phyloP scores from a whole-genome alignment of 2,797 vertebrate species.

The Ceyx erithaca region DNA sequence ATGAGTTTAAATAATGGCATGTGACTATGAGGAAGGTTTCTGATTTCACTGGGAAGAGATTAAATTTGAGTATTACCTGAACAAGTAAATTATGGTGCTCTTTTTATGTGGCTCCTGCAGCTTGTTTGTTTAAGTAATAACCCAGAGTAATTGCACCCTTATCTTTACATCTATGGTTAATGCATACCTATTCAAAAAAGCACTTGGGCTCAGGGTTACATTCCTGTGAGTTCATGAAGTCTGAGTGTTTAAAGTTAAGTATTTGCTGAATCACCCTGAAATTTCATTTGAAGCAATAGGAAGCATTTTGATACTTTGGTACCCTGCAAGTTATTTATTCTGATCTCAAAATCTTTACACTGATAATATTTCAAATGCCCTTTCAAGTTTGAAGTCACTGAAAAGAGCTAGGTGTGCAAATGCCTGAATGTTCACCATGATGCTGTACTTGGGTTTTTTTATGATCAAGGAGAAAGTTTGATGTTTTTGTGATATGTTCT shows the following conservation, averaged over 20 bases:
- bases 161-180: constrained; percentile 40
- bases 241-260: constrained; percentile 29
- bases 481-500: not conserved
- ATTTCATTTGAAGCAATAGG: not conserved
- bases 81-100: not conserved
- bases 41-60: constrained; percentile 2
- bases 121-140: constrained; percentile 29
- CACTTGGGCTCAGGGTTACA: constrained; percentile 10
- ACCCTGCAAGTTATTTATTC: not conserved
- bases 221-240: constrained; percentile 15
- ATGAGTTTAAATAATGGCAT: constrained; percentile 15
- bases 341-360: not conserved
- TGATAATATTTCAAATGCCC: not conserved
- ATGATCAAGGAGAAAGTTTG: not conserved
- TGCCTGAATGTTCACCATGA: not conserved
- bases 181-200: constrained; percentile 33
- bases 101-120: constrained; percentile 52
- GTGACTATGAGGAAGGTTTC: not conserved
- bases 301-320: not conserved
- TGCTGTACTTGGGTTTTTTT: not conserved
- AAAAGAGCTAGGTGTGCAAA: not conserved
- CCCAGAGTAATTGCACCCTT: constrained; percentile 10
- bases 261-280: constrained; percentile 34
- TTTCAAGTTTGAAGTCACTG: not conserved
- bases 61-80: constrained; percentile 4